A percentile compares a stretch with the other conserved stretches of the same genome.
These are phyloP conservation scores for Hemicordylus capensis DNA, from an alignment of 2,113 vertebrate species.

Conservation along the genomic window DNA sequence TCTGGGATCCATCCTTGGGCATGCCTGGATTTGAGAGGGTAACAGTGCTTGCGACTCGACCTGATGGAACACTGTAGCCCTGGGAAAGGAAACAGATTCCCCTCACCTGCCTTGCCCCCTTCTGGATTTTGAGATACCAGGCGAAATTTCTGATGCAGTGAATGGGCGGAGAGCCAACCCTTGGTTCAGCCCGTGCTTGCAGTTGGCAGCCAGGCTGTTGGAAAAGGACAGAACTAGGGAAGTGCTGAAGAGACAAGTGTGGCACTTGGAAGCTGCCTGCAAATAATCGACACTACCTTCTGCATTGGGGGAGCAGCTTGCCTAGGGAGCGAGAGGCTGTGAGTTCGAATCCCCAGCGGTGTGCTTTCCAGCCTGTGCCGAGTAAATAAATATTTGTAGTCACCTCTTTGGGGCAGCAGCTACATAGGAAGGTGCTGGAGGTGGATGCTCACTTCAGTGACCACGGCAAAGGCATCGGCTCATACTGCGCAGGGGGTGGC, in stretches of 20 bases:
- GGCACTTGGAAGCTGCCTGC: neutral
- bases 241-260: slow-evolving; percentile 18
- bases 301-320: too few species aligned
- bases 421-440: too few species aligned
- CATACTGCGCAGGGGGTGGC: too few species aligned
- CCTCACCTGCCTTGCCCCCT: slow-evolving; percentile 1
- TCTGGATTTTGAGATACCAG: slow-evolving; percentile 27
- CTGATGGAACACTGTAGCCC: neutral
- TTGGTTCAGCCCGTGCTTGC: slow-evolving; percentile 40
- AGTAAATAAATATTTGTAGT: too few species aligned
- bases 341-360: too few species aligned
- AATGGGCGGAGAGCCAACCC: slow-evolving; percentile 54
- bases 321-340: too few species aligned
- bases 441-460: too few species aligned
- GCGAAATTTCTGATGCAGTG: slow-evolving; percentile 57
- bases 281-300: too few species aligned
- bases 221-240: slow-evolving; percentile 29
- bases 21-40: neutral
- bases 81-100: neutral
- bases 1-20: neutral
- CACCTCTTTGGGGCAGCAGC: too few species aligned
- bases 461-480: too few species aligned
- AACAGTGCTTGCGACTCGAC: neutral
- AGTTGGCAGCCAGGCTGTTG: slow-evolving; percentile 48
- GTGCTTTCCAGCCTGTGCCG: too few species aligned